Evolutionary conservation across 2,797 vertebrate genomes (phyloP), one percentile per base, ranked within the genome.

Genomic region (Tokudaia muenninki): DNA sequence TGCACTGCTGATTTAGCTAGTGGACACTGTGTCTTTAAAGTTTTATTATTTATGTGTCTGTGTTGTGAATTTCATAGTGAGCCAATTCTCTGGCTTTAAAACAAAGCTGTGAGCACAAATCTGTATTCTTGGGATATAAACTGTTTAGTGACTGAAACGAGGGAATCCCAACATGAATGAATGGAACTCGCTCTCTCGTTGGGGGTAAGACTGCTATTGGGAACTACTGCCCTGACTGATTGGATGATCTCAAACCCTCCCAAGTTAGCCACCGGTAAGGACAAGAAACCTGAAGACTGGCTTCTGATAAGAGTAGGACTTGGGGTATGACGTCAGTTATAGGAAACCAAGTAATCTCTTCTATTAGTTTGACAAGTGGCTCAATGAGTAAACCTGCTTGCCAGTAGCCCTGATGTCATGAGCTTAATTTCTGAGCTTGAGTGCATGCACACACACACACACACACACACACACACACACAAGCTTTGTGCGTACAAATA

Each of bases 11-110:
- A 14, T 74, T 12, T 74, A 89, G 89, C 82, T 61, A 77, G 44
- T 47, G 70, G 1, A 72, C 72, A 6, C 80, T 84, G 70, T 63
- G 31, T 26, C 61, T 83, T 93, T n/a, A 9, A 6, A 57, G 55
- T 89, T 75, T 88, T 16, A 16, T 52, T 67, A 21, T 63, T 83
- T 70, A 41, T 79, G 10, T 52, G 31, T 21, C 24, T 44, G 52
- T 59, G 63, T 10, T 78, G n/a, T 87, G 47, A 84, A 72, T 57
- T 47, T 78, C 47, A 19, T 47, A 87, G 6, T 22, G 79, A 63
- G 22, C 29, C 11, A 50, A 44, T 78, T 79, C n/a, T 92, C 55
- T 24, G n/a, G 3, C 70, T 97, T 96, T 87, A 80, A 92, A 94
- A 95, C 2, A 75, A 72, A 65, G 72, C 59, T 13, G 13, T 31